Conservation (phyloP, 1,140 invertebrate species). For the Drosophila sp. region DNA sequence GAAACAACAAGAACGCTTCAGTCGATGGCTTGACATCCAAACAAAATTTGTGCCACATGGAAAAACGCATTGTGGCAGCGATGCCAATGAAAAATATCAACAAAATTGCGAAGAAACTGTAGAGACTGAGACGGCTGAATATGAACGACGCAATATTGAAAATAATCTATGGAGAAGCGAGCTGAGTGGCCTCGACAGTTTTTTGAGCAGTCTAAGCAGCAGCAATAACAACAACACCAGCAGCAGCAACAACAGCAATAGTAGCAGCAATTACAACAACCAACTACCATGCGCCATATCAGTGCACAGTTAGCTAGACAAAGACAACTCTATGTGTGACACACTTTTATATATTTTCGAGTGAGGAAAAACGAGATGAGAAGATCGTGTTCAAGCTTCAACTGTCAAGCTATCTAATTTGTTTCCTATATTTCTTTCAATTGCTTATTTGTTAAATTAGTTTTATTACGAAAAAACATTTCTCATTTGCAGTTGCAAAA, state of each 20-base stretch:
- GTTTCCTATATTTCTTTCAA: constrained; percentile 49
- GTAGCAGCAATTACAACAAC: constrained; percentile 37
- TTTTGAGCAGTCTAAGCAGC: constrained; percentile 77
- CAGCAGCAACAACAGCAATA: constrained; percentile 38
- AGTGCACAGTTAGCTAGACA: constrained; percentile 62
- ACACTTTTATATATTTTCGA: constrained; percentile 27
- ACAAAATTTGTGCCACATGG: constrained; percentile 68
- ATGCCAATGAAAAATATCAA: constrained; percentile 43
- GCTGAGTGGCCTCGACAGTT: constrained; percentile 81
- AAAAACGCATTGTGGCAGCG: constrained; percentile 66
- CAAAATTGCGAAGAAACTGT: constrained; percentile 10
- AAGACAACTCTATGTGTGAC: constrained; percentile 55
- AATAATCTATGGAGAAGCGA: constrained; percentile 81
- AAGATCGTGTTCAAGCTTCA: constrained; percentile 26
- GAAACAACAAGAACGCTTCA: constrained; percentile 82
- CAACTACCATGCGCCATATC: constrained; percentile 61
- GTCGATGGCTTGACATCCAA: constrained; percentile 78
- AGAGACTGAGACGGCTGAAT: constrained; percentile 50
- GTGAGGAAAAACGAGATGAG: constrained; percentile 16
- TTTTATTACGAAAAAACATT: constrained; percentile 83
- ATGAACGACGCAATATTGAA: constrained; percentile 63
- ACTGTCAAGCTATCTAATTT: constrained; percentile 33
- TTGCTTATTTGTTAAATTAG: constrained; percentile 74
- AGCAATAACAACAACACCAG: constrained; percentile 48
- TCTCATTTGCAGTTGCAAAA: constrained; percentile 84